Base-by-base conservation (phyloP, 2,797 vertebrate genomes). In the Anguilla anguilla region DNA sequence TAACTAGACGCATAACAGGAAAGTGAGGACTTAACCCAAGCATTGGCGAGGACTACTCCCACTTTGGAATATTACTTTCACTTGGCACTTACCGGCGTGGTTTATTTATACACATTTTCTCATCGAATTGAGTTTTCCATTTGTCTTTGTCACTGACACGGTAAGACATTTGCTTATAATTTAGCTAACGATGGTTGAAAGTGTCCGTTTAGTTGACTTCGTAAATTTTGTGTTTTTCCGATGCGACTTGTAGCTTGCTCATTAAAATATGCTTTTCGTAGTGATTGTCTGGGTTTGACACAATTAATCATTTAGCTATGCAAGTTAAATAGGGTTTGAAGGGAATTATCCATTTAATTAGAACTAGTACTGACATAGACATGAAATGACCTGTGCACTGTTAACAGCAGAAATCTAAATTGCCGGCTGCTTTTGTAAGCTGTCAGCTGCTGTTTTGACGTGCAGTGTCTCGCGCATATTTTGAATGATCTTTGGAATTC, bases 61-160 rank as follows among this genome's bases (percentile, higher is more conserved):
- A 90, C 72, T 87, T 79, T 92, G 95, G 95, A 95, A 87, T 96
- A 93, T 91, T 91, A 90, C 86, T 59, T 64, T 81, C 17, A 53
- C 87, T 79, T 84, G 51, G 28, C 82, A 72, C n/a, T 67, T 91
- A 89, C 86, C 85, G 43, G 55, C n/a, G 88, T 86, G 74, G 22
- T 86, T 90, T 88, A 81, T 57, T 64, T 88, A 79, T 35, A 83
- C 46, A 31, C 83, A 28, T 53, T 13, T 87, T 89, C 15, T 91
- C 87, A 7, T 35, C 51, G 59, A 79, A 88, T 19, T 15, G 55
- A 46, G 35, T 61, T 83, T 86, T 86, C 86, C 81, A 31, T 83
- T 86, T 81, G 59, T 13, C 84, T 88, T 90, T 89, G 69, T 81
- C 87, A 77, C 39, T 64, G 9, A 46, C 39, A 85, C 87, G 87